phyloP scores from a whole-genome alignment of 53 echinoderm and acorn worm genomes.

The Crossaster papposus region DNA sequence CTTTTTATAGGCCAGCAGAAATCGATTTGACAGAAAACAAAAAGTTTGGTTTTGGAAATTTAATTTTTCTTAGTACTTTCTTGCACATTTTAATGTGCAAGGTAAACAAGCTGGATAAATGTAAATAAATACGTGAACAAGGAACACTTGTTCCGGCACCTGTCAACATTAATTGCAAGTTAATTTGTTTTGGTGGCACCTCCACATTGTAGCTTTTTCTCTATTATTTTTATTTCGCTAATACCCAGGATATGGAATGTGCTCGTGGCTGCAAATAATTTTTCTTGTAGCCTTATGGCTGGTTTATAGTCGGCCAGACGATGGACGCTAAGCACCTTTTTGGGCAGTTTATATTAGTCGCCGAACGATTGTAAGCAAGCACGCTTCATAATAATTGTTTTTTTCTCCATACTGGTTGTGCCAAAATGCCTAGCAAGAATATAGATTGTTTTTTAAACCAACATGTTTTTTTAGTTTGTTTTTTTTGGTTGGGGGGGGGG shows the following conservation, averaged over 20 bases:
- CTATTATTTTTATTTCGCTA: neutral
- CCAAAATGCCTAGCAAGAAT: too few relatives aligned
- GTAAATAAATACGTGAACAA: neutral
- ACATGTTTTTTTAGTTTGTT: too few relatives aligned
- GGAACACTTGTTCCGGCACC: neutral
- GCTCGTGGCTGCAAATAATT: neutral
- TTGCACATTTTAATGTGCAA: neutral
- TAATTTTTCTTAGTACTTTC: neutral
- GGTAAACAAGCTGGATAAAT: neutral
- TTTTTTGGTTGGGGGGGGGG: too few relatives aligned
- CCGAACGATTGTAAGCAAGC: too few relatives aligned
- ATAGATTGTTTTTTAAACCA: too few relatives aligned
- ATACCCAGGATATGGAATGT: slow-evolving; percentile 1
- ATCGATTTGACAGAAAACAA: neutral
- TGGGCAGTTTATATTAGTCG: too few relatives aligned
- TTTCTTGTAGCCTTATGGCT: too few relatives aligned
- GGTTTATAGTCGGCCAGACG: too few relatives aligned
- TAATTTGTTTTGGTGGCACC: neutral
- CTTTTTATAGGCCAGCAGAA: too few relatives aligned
- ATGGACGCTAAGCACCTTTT: too few relatives aligned
- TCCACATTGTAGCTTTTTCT: neutral
- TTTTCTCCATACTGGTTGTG: too few relatives aligned
- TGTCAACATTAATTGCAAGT: neutral
- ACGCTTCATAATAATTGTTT: too few relatives aligned
- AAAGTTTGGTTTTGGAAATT: neutral